Conservation (phyloP, 2,888 invertebrate genomes). For the Andrena marginata region DNA sequence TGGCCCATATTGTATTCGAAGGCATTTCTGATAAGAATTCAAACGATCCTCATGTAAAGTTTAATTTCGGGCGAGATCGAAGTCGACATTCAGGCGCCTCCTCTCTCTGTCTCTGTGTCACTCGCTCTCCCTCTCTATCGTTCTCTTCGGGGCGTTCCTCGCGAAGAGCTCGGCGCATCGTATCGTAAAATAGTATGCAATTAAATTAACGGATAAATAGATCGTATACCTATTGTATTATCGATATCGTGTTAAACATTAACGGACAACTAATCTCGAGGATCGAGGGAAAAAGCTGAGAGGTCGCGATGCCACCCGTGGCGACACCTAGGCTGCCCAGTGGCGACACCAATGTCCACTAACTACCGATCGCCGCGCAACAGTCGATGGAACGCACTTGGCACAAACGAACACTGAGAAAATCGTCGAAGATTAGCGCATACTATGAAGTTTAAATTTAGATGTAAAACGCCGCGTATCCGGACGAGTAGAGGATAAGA, state of each 20-base stretch:
- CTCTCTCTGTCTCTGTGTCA: conserved; percentile 2
- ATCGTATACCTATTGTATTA: conserved; percentile 59
- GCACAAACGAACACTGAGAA: conserved; percentile 1
- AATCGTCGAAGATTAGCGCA: conserved; percentile 33
- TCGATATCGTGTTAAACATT: conserved; percentile 62
- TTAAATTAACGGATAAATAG: conserved; percentile 60
- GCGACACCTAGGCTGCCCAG: background rate
- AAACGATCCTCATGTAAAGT: background rate
- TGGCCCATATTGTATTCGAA: background rate
- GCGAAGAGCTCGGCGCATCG: conserved; percentile 35
- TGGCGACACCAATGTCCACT: background rate
- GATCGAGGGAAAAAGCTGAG: conserved; percentile 17
- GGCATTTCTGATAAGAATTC: background rate
- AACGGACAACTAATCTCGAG: conserved; percentile 48
- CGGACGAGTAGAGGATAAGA: conserved; percentile 20
- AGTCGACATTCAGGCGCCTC: background rate
- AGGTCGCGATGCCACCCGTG: background rate
- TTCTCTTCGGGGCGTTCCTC: conserved; percentile 29
- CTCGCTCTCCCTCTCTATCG: conserved; percentile 19
- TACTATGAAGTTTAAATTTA: conserved; percentile 23
- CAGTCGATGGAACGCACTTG: conserved; percentile 9
- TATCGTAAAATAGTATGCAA: conserved; percentile 54
- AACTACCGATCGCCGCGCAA: conserved; percentile 28
- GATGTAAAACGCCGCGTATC: conserved; percentile 29
- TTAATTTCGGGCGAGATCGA: background rate